Conservation (phyloP, 2,888 invertebrate genomes). For the Drosophila conformis region DNA sequence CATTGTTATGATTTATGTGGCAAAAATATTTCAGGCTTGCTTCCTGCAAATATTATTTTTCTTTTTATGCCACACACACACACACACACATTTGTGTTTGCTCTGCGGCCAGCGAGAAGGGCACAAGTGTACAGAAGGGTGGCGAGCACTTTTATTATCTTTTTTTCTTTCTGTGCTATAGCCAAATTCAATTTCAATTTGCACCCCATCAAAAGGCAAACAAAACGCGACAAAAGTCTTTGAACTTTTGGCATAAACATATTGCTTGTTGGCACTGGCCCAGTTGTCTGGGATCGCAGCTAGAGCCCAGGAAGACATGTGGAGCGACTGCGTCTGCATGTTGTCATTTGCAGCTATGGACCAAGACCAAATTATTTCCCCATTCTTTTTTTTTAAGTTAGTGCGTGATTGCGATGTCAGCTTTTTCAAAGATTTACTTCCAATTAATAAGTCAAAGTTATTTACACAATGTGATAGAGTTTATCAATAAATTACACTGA, state of each 20-base stretch:
- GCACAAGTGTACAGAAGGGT: not conserved
- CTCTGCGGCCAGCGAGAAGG: conserved; percentile 17
- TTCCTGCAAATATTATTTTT: conserved; percentile 66
- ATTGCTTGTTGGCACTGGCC: conserved; percentile 67
- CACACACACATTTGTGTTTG: conserved; percentile 31
- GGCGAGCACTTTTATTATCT: not conserved
- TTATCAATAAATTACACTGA: not conserved
- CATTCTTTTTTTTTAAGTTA: conserved; percentile 12
- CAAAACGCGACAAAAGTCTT: conserved; percentile 70
- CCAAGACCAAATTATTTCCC: conserved; percentile 1
- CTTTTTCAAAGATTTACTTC: not conserved
- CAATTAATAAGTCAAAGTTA: not conserved
- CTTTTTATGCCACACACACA: conserved; percentile 28
- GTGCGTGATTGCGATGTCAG: conserved; percentile 32
- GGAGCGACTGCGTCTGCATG: conserved; percentile 52
- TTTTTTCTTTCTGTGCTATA: not conserved
- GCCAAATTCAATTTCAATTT: conserved; percentile 77
- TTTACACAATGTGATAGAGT: not conserved
- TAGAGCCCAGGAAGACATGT: conserved; percentile 62
- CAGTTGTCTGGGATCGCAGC: conserved; percentile 46
- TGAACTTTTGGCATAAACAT: conserved; percentile 78
- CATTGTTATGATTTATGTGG: conserved; percentile 79
- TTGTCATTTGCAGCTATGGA: conserved; percentile 44
- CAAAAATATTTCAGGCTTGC: conserved; percentile 74
- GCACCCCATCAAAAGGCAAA: conserved; percentile 79